Base-by-base conservation (phyloP, 92 coral and sea anemone species). In the Epizoanthus scotinus region DNA sequence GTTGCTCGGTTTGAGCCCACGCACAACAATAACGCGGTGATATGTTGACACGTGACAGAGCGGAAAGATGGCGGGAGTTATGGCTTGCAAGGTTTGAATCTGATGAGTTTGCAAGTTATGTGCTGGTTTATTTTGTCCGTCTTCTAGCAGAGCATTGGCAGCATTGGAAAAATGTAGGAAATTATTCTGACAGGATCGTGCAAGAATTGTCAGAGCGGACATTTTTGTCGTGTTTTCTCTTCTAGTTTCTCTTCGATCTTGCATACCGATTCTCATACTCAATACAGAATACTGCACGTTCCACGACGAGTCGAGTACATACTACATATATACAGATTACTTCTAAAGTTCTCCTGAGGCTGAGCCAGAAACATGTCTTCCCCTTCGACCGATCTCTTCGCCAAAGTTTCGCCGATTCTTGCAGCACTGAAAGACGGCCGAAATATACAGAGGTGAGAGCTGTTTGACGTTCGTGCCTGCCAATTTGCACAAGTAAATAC, bases 41-140 rank as follows among this genome's bases (percentile, higher is more conserved):
- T 26, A 64, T 19, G 14, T 25, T 19, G 8, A 0, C 72, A 67
- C 54, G 72, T 67, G 72, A 67, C 79, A 24, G 47, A 15, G 47
- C 57, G 40, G 40, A 64, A 74, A 74, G 67, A 74, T 74, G 79
- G 79, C 79, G 79, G 55, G 67, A 74, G 64, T 74, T 74, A 72
- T 12, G 29, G 7, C 22, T 26, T 3, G 77, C 13, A 10, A 44
- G 6, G 21, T n/a, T 9, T 8, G 29, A 7, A 24, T 20, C 28
- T 1, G 29, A 7, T 20, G 14, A 61, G 26, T 22, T 62, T 1
- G n/a, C 36, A 10, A 7, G 15, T 62, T 34, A 26, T 14, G 14
- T 63, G 42, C 28, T n/a, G 6, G 20, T 19, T 0, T 62, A 44
- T 44, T 44, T 44, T 44, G 50, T 8, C 50, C 50, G 50, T 44